Base-by-base conservation (phyloP, 2,113 vertebrate genomes). In the Edolisoma coerulescens region DNA sequence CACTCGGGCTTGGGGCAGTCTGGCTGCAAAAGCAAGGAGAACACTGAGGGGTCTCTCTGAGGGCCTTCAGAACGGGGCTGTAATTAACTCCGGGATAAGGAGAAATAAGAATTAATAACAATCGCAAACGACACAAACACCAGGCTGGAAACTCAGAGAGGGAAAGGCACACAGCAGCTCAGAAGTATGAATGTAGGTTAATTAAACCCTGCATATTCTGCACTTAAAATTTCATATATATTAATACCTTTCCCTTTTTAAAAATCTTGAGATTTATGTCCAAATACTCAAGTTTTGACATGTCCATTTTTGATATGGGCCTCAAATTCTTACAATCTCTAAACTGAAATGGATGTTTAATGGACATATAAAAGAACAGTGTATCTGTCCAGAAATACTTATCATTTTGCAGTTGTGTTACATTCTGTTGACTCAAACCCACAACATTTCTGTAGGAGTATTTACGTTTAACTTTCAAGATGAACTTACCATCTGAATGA, bases 401-500 rank as follows among this genome's bases (percentile, higher is more conserved):
- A 39, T 53, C 6, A 76, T 26, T 10, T 1, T 76, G 23, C 54
- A 50, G 9, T 6, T 39, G 16, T 56, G 14, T 32, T 65, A 27
- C 26, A 44, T 53, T 64, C 73, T 52, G 69, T 21, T 80, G 24
- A 53, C 33, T 54, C 13, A 69, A 70, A 37, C 0, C 13, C 44
- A 44, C 10, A 74, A 52, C 9, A 65, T 68, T 59, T 64, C 52
- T 59, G 32, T 6, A 60, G 45, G 12, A 70, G 9, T 79, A 50
- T 42, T 79, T 53, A 79, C 26, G 13, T 37, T 61, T 53, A 69
- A 49, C 60, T 84, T 23, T 45, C 14, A 33, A 65, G 54, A 45
- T 59, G 37, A 92, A 98, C 98, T 98, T 94, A 99, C 99, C 99
- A 99, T 98, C 93, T 99, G 99, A 94, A 99, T 96, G 37, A 99